Evolutionary conservation across 2,113 vertebrate species (phyloP), one percentile per base, ranked within the genome.

Genomic region (Xiphophorus hellerii): DNA sequence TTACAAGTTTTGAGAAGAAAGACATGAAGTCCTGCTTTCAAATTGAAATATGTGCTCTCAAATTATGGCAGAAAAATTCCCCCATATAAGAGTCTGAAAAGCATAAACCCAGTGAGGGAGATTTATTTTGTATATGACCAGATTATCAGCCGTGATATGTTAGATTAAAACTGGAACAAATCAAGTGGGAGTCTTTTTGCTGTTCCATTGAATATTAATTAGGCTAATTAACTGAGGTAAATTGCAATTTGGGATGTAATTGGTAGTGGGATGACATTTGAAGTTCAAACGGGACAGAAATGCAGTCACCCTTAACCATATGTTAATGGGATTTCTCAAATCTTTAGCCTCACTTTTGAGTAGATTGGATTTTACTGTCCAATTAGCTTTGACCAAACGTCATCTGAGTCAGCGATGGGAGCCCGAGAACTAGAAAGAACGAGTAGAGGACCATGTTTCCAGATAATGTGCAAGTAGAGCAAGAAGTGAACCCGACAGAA

Each of bases 151-250:
- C 91, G 86, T 94, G 93, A 92, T 94, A 92, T 95, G 94, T 95
- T 95, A 90, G 89, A 93, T 95, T 94, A 94, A 93, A 93, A 93
- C 71, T 63, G 87, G 89, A 93, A 93, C 94, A 89, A 93, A 94
- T 94, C 87, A 83, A 92, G 90, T 89, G 85, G 90, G 89, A 92
- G 89, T 93, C 88, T 89, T 91, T 90, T 87, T 87, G 86, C 74
- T 93, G 91, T 94, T 93, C 91, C 90, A 93, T 92, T 93, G 92
- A 94, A 94, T 93, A 93, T 93, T 93, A 94, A 95, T 95, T 94
- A 90, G 76, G 84, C 83, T 90, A 93, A 95, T 95, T 94, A 94
- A 94, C 89, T 90, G 92, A 92, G 92, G 89, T 93, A 93, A 94
- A 94, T 94, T 94, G 89, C 87, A 92, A 93, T 94, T 94, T 93